These are phyloP conservation scores for Lathamus discolor DNA, from an alignment of 2,113 vertebrate genomes.

Conservation along the genomic window DNA sequence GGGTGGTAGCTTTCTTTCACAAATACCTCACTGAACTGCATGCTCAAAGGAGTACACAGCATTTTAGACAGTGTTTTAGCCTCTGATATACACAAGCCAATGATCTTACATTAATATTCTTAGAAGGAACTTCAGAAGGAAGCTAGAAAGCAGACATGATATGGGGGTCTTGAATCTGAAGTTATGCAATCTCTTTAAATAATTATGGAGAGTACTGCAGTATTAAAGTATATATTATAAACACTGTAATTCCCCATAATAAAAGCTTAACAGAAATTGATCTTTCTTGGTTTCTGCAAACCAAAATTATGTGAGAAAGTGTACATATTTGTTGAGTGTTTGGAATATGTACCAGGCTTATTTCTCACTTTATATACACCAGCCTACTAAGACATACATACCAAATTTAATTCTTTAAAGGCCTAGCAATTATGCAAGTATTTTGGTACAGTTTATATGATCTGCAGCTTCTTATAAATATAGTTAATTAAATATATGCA, in stretches of 20 bases:
- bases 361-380: background rate
- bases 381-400: background rate
- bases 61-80: background rate
- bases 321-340: background rate
- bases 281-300: background rate
- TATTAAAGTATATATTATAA: background rate
- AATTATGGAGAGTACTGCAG: background rate
- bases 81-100: background rate
- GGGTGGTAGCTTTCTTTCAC: constrained; percentile 36
- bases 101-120: background rate
- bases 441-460: background rate
- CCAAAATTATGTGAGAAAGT: rapidly evolving
- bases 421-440: background rate
- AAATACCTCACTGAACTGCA: background rate
- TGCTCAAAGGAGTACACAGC: background rate
- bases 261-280: background rate
- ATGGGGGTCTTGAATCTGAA: background rate
- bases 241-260: background rate
- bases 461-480: background rate
- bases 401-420: background rate
- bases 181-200: background rate
- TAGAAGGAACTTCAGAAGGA: background rate
- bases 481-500: background rate
- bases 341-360: background rate
- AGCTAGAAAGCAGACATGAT: background rate